Conservation (phyloP, 2,888 invertebrate genomes). For the Blera fallax region DNA sequence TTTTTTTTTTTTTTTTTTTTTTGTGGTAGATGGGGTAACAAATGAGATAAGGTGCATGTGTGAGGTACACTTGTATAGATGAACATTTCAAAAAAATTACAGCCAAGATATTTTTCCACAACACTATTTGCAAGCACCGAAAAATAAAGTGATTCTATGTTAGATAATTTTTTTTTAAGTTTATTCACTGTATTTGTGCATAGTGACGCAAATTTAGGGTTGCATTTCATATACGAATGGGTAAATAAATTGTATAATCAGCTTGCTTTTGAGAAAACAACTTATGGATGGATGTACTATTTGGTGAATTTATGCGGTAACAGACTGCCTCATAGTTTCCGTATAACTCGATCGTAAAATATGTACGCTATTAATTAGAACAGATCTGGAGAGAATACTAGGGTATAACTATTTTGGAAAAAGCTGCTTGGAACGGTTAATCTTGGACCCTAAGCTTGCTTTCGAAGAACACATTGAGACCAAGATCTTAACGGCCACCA, state of each 20-base stretch:
- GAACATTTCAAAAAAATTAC: not conserved
- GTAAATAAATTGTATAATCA: constrained; percentile 14
- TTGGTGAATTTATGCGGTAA: not conserved
- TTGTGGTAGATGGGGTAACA: not conserved
- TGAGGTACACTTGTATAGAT: not conserved
- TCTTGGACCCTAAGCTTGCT: too few species aligned
- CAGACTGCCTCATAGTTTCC: not conserved
- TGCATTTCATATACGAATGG: constrained; percentile 20
- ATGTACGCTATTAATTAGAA: not conserved
- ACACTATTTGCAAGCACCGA: not conserved
- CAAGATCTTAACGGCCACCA: too few species aligned
- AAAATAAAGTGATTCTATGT: not conserved
- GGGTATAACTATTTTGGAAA: too few species aligned
- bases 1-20: not conserved
- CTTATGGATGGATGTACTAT: not conserved
- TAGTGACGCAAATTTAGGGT: constrained; percentile 16
- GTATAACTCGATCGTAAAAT: not conserved
- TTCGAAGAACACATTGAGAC: too few species aligned
- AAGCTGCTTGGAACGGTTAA: too few species aligned
- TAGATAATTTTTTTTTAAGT: not conserved
- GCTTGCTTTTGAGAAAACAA: not conserved
- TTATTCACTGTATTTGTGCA: constrained; percentile 5
- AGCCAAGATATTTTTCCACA: not conserved
- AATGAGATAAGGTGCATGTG: constrained; percentile 32
- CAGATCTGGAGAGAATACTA: too few species aligned